Evolutionary conservation across 2,797 vertebrate genomes (phyloP).

Genomic region (Manis crassicaudata): DNA sequence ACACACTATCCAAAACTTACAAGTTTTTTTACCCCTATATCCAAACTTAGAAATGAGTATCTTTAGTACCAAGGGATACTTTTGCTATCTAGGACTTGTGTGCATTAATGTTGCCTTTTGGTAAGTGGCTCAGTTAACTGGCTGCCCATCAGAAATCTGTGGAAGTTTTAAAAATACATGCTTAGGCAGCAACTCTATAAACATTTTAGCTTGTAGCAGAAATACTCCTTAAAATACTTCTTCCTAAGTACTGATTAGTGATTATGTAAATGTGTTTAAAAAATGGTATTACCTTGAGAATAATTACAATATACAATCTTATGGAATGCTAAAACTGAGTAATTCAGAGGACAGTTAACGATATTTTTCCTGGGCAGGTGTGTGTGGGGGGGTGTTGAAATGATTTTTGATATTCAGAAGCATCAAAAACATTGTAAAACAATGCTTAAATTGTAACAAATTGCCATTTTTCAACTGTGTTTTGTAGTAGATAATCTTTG

Average conservation of each 20-base stretch:
- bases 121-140: slow-evolving; percentile 17
- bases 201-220: slow-evolving; percentile 38
- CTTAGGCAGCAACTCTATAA: slow-evolving; percentile 1
- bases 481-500: slow-evolving; percentile 13
- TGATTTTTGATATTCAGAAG: slow-evolving; percentile 63
- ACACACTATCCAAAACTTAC: not conserved
- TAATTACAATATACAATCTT: not conserved
- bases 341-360: slow-evolving; percentile 21
- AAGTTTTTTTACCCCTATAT: not conserved
- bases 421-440: slow-evolving; percentile 64
- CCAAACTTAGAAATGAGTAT: not conserved
- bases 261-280: slow-evolving; percentile 56
- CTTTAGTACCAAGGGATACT: not conserved
- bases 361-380: not conserved
- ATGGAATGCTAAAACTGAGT: not conserved
- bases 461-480: slow-evolving; percentile 38
- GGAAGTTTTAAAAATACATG: slow-evolving; percentile 30
- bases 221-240: slow-evolving; percentile 31
- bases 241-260: slow-evolving; percentile 39
- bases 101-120: not conserved
- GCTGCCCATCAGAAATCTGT: not conserved
- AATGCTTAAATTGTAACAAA: slow-evolving; percentile 45
- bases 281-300: slow-evolving; percentile 44
- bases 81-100: not conserved
- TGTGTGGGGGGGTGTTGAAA: not conserved